Percentiles rank a stretch among this genome's conserved stretches.
phyloP scores from a whole-genome alignment of 2,797 vertebrate species.

The Morelia viridis region DNA sequence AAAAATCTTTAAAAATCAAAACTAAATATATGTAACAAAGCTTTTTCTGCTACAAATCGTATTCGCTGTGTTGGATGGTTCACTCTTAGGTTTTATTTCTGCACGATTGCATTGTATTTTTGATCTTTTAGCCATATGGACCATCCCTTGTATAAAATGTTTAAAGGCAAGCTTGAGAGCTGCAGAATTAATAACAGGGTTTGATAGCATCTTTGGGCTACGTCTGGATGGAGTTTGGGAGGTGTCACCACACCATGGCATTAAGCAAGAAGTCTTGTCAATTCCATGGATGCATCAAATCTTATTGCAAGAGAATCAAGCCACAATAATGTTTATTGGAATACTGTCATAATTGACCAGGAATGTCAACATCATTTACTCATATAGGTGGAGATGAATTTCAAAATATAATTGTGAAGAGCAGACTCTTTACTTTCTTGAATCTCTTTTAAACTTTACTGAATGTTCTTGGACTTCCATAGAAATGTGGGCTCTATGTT shows the following conservation, averaged over 20 bases:
- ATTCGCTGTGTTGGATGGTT: neutral
- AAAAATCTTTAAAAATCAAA: neutral
- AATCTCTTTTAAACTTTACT: neutral
- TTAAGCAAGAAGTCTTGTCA: neutral
- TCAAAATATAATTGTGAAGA: neutral
- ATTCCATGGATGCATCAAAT: slow-evolving; percentile 1
- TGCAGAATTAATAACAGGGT: neutral
- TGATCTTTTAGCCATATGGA: neutral
- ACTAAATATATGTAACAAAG: neutral
- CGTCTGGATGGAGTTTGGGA: neutral
- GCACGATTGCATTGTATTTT: neutral
- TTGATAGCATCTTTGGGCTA: neutral
- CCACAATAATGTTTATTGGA: neutral
- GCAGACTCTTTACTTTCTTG: neutral
- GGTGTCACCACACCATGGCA: neutral
- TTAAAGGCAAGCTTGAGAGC: neutral
- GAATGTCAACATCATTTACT: neutral
- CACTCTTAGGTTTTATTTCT: neutral
- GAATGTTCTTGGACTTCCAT: neutral
- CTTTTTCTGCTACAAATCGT: neutral
- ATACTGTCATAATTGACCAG: neutral
- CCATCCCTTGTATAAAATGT: neutral
- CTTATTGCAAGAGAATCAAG: neutral
- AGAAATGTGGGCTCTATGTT: neutral
- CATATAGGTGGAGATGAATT: neutral